Evolutionary conservation across 2,888 invertebrate species (phyloP).

Genomic region (Willowsia nigromaculata): DNA sequence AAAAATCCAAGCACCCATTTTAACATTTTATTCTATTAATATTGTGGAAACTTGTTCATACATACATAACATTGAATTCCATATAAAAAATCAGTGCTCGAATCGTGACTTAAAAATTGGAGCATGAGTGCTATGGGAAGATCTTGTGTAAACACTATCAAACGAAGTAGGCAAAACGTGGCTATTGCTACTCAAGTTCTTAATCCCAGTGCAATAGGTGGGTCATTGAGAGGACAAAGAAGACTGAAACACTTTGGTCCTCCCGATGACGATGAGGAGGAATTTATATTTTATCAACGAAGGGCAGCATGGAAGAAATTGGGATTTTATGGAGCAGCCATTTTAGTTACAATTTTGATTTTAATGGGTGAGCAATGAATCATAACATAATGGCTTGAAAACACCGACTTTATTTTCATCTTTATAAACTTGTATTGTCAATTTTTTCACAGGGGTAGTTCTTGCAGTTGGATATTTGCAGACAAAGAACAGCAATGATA

Average conservation of each 20-base stretch:
- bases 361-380: slow-evolving; percentile 78
- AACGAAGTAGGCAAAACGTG: slow-evolving; percentile 69
- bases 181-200: slow-evolving; percentile 78
- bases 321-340: slow-evolving; percentile 71
- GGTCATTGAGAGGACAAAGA: slow-evolving; percentile 70
- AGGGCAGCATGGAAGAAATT: slow-evolving; percentile 70
- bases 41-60: too few relatives aligned
- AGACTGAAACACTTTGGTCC: slow-evolving; percentile 70
- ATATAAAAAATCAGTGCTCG: background rate
- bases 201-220: slow-evolving; percentile 76
- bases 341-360: slow-evolving; percentile 71
- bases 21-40: too few relatives aligned
- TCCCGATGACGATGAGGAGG: slow-evolving; percentile 74
- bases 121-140: slow-evolving; percentile 58
- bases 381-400: too few relatives aligned
- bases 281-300: slow-evolving; percentile 62
- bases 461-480: slow-evolving; percentile 77
- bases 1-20: too few relatives aligned
- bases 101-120: slow-evolving; percentile 11
- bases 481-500: slow-evolving; percentile 69
- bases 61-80: too few relatives aligned
- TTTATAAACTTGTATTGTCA: too few relatives aligned
- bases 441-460: slow-evolving; percentile 75
- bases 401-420: too few relatives aligned
- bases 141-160: slow-evolving; percentile 63